phyloP scores from a whole-genome alignment of 2,888 invertebrate genomes.

The Tachina grossa region DNA sequence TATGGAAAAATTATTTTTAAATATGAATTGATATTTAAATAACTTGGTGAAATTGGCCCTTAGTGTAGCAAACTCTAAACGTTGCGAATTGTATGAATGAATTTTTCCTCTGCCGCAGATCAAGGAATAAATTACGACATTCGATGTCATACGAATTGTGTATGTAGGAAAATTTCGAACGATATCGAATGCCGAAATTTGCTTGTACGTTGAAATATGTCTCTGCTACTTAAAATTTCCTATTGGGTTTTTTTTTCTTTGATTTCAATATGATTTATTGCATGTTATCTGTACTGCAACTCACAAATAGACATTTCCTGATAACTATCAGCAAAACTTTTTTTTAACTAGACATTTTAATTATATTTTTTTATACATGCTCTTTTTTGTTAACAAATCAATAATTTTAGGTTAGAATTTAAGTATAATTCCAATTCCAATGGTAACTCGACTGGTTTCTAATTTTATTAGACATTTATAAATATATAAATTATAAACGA shows the following conservation, averaged over 20 bases:
- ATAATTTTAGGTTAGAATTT: slow-evolving; percentile 44
- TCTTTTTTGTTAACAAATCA: slow-evolving; percentile 20
- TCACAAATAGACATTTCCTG: slow-evolving; percentile 28
- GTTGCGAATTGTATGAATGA: too few relatives aligned
- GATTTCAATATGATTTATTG: slow-evolving; percentile 7
- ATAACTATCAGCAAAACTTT: slow-evolving; percentile 3
- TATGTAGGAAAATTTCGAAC: too few relatives aligned
- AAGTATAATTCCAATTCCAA: slow-evolving; percentile 67
- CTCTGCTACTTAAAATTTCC: slow-evolving; percentile 1
- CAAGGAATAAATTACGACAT: too few relatives aligned
- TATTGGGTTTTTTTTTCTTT: background rate
- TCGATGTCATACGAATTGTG: too few relatives aligned
- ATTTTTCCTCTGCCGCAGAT: too few relatives aligned
- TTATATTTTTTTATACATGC: background rate
- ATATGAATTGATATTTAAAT: too few relatives aligned
- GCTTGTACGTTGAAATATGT: too few relatives aligned
- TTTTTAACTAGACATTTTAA: background rate
- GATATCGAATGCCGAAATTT: too few relatives aligned
- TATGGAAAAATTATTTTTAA: too few relatives aligned
- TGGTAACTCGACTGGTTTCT: slow-evolving; percentile 70
- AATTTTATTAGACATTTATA: slow-evolving; percentile 46
- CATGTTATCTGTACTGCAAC: slow-evolving; percentile 19
- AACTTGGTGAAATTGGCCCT: too few relatives aligned
- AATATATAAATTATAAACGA: slow-evolving; percentile 25
- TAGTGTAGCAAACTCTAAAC: too few relatives aligned